A percentile compares a stretch with the other conserved stretches of the same genome.
Conservation (phyloP, 2,888 invertebrate species). For the Chloromyia formosa region DNA sequence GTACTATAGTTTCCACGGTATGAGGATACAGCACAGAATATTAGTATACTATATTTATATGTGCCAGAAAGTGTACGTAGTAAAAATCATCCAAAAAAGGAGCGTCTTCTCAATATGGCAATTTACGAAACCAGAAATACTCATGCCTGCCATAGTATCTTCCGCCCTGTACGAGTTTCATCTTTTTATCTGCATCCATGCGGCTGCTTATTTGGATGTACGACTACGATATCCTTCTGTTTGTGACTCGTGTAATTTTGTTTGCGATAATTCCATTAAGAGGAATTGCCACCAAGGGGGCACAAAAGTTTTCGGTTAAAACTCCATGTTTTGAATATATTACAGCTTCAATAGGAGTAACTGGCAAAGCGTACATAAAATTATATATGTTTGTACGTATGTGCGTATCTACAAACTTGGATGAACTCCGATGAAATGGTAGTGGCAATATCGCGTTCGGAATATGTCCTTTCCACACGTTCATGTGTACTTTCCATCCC, state of each 20-base stretch:
- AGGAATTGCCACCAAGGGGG: slow-evolving; percentile 39
- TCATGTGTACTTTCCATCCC: neutral
- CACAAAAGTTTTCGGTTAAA: slow-evolving; percentile 36
- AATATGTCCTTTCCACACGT: slow-evolving; percentile 19
- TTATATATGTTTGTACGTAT: neutral
- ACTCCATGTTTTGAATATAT: slow-evolving; percentile 16
- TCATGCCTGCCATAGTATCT: neutral
- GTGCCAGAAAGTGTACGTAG: neutral
- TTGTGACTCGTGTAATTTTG: slow-evolving; percentile 37
- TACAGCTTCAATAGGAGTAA: neutral
- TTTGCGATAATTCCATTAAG: slow-evolving; percentile 38
- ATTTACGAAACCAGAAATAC: neutral
- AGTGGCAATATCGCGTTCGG: neutral
- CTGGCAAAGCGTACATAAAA: neutral
- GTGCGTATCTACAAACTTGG: slow-evolving; percentile 8
- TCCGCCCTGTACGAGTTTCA: neutral
- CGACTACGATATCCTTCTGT: slow-evolving; percentile 16
- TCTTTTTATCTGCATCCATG: neutral
- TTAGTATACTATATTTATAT: no score
- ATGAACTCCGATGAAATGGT: neutral
- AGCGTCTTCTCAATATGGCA: neutral
- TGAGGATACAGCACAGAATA: no score
- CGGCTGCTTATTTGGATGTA: slow-evolving; percentile 8
- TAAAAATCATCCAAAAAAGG: neutral
- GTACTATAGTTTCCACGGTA: no score